Evolutionary conservation across 2,113 vertebrate genomes (phyloP).

Genomic region (Alectura lathami): DNA sequence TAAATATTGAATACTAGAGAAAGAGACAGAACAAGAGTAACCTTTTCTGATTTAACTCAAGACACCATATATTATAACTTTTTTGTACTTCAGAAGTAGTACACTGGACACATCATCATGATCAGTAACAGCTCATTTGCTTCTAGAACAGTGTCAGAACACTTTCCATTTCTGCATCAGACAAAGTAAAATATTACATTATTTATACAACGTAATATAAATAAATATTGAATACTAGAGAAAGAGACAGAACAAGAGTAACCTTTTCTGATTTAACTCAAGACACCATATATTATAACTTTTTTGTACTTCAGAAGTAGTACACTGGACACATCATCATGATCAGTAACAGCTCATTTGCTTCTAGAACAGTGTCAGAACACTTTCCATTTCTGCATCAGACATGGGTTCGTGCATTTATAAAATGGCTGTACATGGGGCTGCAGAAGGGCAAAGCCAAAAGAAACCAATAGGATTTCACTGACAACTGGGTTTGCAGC

Average conservation of each 20-base stretch:
- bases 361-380: slow-evolving; percentile 19
- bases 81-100: background rate
- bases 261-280: background rate
- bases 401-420: background rate
- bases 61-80: too few species aligned
- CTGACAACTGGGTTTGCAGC: rapidly evolving
- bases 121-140: slow-evolving; percentile 12
- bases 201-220: background rate
- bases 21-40: background rate
- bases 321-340: slow-evolving; percentile 34
- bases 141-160: slow-evolving; percentile 15
- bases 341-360: slow-evolving; percentile 5
- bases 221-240: background rate
- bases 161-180: background rate
- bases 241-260: background rate
- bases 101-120: slow-evolving; percentile 33
- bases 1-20: background rate
- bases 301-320: slow-evolving; percentile 1
- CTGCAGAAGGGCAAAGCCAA: background rate
- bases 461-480: background rate
- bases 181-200: background rate
- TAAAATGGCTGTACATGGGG: background rate
- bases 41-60: background rate
- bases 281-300: background rate
- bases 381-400: background rate